Conservation (phyloP, 2,888 invertebrate species). For the Arenicola marina region DNA sequence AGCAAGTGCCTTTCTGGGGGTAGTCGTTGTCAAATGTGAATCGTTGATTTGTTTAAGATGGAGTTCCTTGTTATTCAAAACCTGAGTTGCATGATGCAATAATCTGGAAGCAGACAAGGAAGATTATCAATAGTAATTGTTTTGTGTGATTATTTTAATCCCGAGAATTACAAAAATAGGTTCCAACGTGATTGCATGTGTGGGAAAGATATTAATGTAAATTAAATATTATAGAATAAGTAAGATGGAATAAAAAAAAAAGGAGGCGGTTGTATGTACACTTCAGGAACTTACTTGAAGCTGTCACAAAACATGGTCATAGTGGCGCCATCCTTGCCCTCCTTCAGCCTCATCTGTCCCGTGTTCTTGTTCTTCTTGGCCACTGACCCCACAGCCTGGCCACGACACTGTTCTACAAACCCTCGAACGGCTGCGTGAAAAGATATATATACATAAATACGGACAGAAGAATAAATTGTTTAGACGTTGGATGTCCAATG, state of each 20-base stretch:
- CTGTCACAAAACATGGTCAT: conserved; percentile 49
- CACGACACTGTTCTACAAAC: conserved; percentile 47
- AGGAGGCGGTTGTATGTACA: too few relatives aligned
- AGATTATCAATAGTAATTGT: too few relatives aligned
- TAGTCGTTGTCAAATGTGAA: too few relatives aligned
- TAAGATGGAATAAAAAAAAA: too few relatives aligned
- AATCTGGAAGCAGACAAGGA: neutral
- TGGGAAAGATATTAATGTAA: too few relatives aligned
- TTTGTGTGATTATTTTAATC: too few relatives aligned
- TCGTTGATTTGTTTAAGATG: too few relatives aligned
- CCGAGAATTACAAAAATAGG: too few relatives aligned
- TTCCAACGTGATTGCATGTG: too few relatives aligned
- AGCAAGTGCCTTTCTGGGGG: neutral
- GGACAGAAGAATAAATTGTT: neutral
- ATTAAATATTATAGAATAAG: too few relatives aligned
- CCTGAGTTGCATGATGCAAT: conserved; percentile 6
- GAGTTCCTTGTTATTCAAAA: too few relatives aligned
- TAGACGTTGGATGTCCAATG: neutral
- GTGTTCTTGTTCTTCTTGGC: conserved; percentile 45
- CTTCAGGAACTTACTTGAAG: conserved; percentile 47
- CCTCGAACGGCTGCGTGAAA: conserved; percentile 35
- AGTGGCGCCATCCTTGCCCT: conserved; percentile 29
- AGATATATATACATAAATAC: neutral
- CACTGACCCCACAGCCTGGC: conserved; percentile 49
- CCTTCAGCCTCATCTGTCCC: conserved; percentile 41